Conservation (phyloP, 2,113 vertebrate genomes). For the Phyllopteryx taeniolatus region DNA sequence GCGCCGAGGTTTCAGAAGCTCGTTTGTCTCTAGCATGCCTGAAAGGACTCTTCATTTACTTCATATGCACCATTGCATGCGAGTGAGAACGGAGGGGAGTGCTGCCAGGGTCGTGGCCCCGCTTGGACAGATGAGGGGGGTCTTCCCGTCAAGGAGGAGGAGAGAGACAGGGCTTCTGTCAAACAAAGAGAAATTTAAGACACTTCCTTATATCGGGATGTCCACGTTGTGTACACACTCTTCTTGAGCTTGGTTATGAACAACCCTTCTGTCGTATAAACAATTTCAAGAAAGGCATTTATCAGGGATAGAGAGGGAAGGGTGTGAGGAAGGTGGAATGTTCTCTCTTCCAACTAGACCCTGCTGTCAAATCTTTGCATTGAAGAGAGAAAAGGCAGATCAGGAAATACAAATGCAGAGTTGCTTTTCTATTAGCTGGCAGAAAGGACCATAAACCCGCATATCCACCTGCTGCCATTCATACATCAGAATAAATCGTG, state of each 20-base stretch:
- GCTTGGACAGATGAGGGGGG: conserved; percentile 87
- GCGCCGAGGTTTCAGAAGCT: conserved; percentile 83
- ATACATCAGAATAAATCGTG: background rate
- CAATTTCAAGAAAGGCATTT: conserved; percentile 86
- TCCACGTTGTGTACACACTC: conserved; percentile 93
- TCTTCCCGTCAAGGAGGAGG: conserved; percentile 85
- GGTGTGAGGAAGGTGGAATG: conserved; percentile 81
- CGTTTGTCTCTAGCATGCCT: conserved; percentile 65
- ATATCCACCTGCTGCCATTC: background rate
- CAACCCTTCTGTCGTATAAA: conserved; percentile 88
- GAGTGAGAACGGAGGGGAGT: conserved; percentile 79
- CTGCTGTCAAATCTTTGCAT: conserved; percentile 67
- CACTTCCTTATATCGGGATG: conserved; percentile 86
- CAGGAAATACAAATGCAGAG: conserved; percentile 72
- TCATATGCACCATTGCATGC: conserved; percentile 94
- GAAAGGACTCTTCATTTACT: conserved; percentile 92
- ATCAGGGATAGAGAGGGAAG: conserved; percentile 86
- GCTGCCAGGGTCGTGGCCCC: conserved; percentile 85
- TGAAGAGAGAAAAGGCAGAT: conserved; percentile 4
- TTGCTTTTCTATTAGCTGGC: too few relatives aligned
- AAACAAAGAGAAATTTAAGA: conserved; percentile 98
- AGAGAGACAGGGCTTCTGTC: conserved; percentile 93
- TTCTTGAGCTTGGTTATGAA: conserved; percentile 86
- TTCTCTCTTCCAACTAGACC: conserved; percentile 77
- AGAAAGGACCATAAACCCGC: background rate